phyloP scores from a whole-genome alignment of 2,888 invertebrate species.

The Drymonia ruficornis region DNA sequence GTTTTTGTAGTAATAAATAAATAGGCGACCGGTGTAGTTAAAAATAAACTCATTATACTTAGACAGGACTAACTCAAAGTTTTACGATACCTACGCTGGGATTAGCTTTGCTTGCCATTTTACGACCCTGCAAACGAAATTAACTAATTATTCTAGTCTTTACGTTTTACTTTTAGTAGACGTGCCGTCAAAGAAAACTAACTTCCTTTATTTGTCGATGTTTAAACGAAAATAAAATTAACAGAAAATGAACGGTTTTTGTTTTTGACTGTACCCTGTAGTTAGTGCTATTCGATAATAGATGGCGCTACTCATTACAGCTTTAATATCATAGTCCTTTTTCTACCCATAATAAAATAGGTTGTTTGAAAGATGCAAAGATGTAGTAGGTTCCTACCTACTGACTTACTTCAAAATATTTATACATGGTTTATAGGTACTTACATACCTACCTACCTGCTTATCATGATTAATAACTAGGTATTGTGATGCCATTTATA shows the following conservation, averaged over 20 bases:
- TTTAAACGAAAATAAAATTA: not conserved
- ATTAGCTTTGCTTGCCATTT: not conserved
- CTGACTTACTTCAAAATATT: too few species aligned
- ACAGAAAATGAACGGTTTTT: not conserved
- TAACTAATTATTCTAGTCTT: not conserved
- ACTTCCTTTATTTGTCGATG: not conserved
- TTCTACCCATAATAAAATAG: too few species aligned
- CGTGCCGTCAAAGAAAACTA: not conserved
- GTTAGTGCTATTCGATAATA: slow-evolving; percentile 38
- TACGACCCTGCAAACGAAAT: not conserved
- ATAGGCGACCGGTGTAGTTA: not conserved
- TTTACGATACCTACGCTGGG: slow-evolving; percentile 12
- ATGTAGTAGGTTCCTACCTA: too few species aligned
- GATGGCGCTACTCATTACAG: slow-evolving; percentile 45
- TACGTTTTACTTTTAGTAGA: not conserved
- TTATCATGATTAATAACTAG: too few species aligned
- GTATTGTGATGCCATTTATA: slow-evolving; percentile 20
- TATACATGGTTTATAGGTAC: too few species aligned
- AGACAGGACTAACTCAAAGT: not conserved
- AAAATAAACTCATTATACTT: not conserved
- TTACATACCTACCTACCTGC: too few species aligned
- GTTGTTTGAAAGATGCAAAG: too few species aligned
- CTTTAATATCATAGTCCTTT: too few species aligned
- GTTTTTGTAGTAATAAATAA: too few species aligned
- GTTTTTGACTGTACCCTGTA: not conserved